Base-by-base conservation (phyloP, 1,140 invertebrate species). In the Achatina immaculata region DNA sequence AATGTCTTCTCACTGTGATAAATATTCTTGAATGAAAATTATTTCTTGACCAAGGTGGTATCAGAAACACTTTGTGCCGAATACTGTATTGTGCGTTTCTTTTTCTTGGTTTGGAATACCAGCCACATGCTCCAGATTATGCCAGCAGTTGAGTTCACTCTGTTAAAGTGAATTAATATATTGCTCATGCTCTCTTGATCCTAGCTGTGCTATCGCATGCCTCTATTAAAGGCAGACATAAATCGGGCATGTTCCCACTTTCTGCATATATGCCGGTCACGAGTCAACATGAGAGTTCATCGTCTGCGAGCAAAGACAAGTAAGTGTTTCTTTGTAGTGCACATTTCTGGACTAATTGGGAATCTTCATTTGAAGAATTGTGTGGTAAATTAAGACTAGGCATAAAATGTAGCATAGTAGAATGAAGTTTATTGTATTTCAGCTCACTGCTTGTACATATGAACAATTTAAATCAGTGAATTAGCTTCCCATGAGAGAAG, bases 231-330 rank as follows among this genome's bases (percentile, higher is more conserved):
- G 43, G 31, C 36, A 31, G 65, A 68, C 43, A 48, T 42, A 68
- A 36, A 45, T 68, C 34, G 76, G 65, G 28, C 31, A 7, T 28
- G 58, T 51, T 31, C 40, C 1, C 58, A 68, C 14, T 66, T 78
- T 48, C 43, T 68, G 28, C 76, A 78, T 68, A 48, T 78, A 28
- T 78, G 76, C 40, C 62, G 48, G 7, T 78, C 76, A 31, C 42
- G 62, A 48, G 43, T 78, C 40, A 78, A 78, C 42, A 78, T 78
- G 76, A 45, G 76, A 36, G 58, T 43, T 45, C 76, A 78, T 68
- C 58, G 76, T 43, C 28, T 78, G 1, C 6, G 65, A 55, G 14
- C 51, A n/a, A 21, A 48, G n/a, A n/a, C 6, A 68, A 68, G 76
- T 78, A 78, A 68, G 76, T 78, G 58, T 55, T 31, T 16, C 7